Evolutionary conservation across 2,113 vertebrate species (phyloP).

Genomic region (Lampris incognitus): DNA sequence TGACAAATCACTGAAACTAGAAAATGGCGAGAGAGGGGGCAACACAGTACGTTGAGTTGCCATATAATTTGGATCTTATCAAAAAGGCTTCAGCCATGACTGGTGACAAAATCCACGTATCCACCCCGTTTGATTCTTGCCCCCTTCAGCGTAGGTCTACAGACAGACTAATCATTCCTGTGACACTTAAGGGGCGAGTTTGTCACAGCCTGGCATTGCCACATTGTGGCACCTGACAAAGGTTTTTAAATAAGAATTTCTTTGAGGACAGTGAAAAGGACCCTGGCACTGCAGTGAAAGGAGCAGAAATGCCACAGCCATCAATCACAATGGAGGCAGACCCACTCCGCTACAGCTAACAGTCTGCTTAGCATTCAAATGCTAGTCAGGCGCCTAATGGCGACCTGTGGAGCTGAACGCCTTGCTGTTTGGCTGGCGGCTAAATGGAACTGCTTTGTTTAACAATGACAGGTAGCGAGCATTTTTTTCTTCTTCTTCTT

Average conservation of each 20-base stretch:
- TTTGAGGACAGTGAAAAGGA: slow-evolving; percentile 81
- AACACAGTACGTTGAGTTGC: slow-evolving; percentile 11
- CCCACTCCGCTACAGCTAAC: slow-evolving; percentile 61
- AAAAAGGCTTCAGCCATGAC: slow-evolving; percentile 34
- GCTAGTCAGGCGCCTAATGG: slow-evolving; percentile 55
- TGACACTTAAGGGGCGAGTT: slow-evolving; percentile 51
- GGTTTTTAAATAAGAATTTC: slow-evolving; percentile 84
- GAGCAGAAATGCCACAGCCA: slow-evolving; percentile 85
- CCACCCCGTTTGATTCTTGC: slow-evolving; percentile 39
- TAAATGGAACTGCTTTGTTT: slow-evolving; percentile 44
- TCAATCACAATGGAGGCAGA: slow-evolving; percentile 80
- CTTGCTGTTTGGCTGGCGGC: slow-evolving; percentile 42
- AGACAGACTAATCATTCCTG: slow-evolving; percentile 46
- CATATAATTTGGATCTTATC: slow-evolving; percentile 45
- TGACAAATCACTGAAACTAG: no score
- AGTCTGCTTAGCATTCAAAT: slow-evolving; percentile 75
- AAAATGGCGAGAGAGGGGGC: no score
- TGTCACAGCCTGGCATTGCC: slow-evolving; percentile 46
- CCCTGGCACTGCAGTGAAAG: slow-evolving; percentile 80
- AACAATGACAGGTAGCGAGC: slow-evolving; percentile 8
- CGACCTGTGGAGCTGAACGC: slow-evolving; percentile 56
- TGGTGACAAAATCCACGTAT: slow-evolving; percentile 34
- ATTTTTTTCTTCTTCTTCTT: neutral
- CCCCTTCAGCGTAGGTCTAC: slow-evolving; percentile 49
- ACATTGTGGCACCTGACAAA: slow-evolving; percentile 77